These are phyloP conservation scores for Drosophila melanocephala DNA, from an alignment of 2,888 invertebrate species.

Conservation along the genomic window DNA sequence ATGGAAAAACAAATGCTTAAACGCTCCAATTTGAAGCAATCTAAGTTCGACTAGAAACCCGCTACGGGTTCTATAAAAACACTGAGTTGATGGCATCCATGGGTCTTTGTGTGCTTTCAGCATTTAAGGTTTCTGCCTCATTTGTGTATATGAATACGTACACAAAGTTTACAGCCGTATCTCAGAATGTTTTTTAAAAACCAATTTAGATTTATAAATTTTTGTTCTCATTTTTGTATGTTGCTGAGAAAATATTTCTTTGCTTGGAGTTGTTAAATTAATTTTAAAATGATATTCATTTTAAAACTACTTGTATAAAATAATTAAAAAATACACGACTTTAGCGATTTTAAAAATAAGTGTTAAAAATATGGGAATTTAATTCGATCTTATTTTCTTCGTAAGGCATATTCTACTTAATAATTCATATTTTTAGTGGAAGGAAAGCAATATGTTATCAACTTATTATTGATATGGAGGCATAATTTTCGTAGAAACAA, in stretches of 20 bases:
- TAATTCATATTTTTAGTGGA: neutral
- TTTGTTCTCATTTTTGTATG: neutral
- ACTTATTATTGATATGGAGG: neutral
- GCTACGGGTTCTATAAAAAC: neutral
- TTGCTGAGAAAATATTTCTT: neutral
- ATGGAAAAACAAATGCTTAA: slow-evolving; percentile 2
- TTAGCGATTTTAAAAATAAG: neutral
- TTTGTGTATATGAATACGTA: neutral
- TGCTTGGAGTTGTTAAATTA: neutral
- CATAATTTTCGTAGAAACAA: neutral
- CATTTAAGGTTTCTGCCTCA: neutral
- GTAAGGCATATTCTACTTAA: neutral
- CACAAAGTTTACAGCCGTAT: neutral
- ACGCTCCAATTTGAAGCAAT: slow-evolving; percentile 5
- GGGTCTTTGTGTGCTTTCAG: neutral
- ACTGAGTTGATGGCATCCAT: neutral
- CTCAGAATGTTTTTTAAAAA: neutral
- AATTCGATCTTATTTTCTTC: neutral
- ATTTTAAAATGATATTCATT: neutral
- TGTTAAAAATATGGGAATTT: neutral
- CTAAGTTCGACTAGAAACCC: slow-evolving; percentile 3
- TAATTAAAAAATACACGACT: too few species aligned
- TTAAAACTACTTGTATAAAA: neutral
- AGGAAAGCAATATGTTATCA: too few species aligned
- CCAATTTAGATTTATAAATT: neutral